A percentile compares a stretch with the other conserved stretches of the same genome.
These are phyloP conservation scores for Myotis lucifugus DNA, from an alignment of 2,113 vertebrate species.

Conservation along the genomic window DNA sequence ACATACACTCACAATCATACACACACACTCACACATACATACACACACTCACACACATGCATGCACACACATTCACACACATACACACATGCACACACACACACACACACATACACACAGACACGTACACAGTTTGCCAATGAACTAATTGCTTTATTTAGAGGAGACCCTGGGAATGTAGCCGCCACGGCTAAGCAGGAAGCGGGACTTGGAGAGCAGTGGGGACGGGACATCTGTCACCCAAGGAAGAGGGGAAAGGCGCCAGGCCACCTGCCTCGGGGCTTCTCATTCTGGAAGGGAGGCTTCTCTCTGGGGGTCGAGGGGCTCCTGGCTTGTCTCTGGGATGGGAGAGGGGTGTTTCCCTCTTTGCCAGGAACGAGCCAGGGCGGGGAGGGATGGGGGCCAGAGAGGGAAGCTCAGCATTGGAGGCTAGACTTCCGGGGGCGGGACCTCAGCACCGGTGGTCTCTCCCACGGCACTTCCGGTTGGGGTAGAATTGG, in stretches of 20 bases:
- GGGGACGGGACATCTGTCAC: neutral
- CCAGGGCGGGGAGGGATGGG: too few relatives aligned
- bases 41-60: too few relatives aligned
- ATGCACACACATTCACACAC: too few relatives aligned
- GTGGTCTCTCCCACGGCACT: neutral
- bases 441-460: neutral
- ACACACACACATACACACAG: too few relatives aligned
- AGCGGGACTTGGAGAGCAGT: accelerated
- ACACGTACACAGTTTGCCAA: accelerated
- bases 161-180: neutral
- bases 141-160: constrained; percentile 43
- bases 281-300: neutral
- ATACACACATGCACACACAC: too few relatives aligned
- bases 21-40: too few relatives aligned
- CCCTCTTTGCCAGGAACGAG: neutral
- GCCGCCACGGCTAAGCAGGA: neutral
- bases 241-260: neutral
- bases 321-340: neutral
- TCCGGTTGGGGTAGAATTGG: neutral
- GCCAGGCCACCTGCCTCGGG: too few relatives aligned
- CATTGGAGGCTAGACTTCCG: accelerated
- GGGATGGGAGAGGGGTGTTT: neutral
- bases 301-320: neutral
- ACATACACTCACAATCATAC: too few relatives aligned
- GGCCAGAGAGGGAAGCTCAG: neutral